Conservation (phyloP, 1,140 invertebrate genomes). For the Riptortus pedestris region DNA sequence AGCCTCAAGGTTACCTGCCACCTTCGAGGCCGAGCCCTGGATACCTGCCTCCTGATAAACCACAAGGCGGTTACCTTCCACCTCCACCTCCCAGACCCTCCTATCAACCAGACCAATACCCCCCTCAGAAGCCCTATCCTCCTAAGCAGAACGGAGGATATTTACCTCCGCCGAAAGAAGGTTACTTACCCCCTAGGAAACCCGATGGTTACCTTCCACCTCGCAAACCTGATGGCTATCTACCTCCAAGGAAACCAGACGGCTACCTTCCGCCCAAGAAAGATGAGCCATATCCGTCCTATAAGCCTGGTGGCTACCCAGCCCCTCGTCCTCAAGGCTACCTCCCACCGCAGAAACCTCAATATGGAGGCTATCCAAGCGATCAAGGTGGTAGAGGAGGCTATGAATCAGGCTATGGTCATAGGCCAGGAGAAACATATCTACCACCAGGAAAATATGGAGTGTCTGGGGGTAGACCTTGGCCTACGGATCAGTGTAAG, state of each 20-base stretch:
- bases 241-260: conserved; percentile 9
- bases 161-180: conserved; percentile 8
- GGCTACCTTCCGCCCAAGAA: conserved; percentile 12
- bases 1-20: conserved; percentile 6
- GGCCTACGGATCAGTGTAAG: conserved; percentile 22
- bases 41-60: background rate
- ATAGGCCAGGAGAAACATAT: conserved; percentile 5
- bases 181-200: conserved; percentile 16
- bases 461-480: background rate
- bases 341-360: background rate
- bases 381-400: background rate
- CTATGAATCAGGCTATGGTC: background rate
- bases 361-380: background rate
- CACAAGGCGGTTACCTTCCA: background rate
- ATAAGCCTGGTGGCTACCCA: background rate
- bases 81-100: background rate
- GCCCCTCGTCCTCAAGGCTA: background rate
- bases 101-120: background rate
- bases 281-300: no score
- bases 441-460: conserved; percentile 6
- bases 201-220: conserved; percentile 16
- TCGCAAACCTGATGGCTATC: conserved; percentile 5
- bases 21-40: background rate
- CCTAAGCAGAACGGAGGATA: background rate
- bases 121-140: background rate